Conservation (phyloP, 2,797 vertebrate genomes). For the Clamator glandarius region DNA sequence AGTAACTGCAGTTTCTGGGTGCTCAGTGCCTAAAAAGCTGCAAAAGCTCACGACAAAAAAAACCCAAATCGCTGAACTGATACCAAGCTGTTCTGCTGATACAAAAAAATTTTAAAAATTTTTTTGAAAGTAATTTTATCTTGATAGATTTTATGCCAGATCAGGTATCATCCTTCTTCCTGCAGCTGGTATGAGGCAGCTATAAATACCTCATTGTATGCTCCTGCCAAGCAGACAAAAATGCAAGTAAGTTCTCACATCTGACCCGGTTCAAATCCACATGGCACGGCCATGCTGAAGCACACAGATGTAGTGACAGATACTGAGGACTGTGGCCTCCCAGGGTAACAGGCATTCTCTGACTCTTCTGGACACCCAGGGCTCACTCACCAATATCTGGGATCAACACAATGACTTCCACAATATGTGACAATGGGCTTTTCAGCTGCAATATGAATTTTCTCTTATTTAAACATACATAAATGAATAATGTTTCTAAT, state of each 20-base stretch:
- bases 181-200: slow-evolving; percentile 21
- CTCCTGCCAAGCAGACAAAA: not conserved
- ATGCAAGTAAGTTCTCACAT: not conserved
- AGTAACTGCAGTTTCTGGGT: not conserved
- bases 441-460: not conserved
- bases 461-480: not conserved
- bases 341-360: not conserved
- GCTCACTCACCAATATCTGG: not conserved
- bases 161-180: slow-evolving; percentile 38
- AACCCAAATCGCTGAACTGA: not conserved
- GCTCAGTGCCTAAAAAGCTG: not conserved
- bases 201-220: slow-evolving; percentile 29
- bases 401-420: not conserved
- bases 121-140: not conserved
- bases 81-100: not conserved
- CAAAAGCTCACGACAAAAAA: not conserved
- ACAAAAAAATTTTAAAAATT: not conserved
- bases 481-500: not conserved
- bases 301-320: fast-evolving
- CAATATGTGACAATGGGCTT: not conserved
- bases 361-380: not conserved
- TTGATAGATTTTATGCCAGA: slow-evolving; percentile 28
- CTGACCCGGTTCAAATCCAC: not conserved
- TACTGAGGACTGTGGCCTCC: fast-evolving
- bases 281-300: not conserved